Evolutionary conservation across 1,140 invertebrate genomes (phyloP).

Genomic region (Eulimnadia texana): DNA sequence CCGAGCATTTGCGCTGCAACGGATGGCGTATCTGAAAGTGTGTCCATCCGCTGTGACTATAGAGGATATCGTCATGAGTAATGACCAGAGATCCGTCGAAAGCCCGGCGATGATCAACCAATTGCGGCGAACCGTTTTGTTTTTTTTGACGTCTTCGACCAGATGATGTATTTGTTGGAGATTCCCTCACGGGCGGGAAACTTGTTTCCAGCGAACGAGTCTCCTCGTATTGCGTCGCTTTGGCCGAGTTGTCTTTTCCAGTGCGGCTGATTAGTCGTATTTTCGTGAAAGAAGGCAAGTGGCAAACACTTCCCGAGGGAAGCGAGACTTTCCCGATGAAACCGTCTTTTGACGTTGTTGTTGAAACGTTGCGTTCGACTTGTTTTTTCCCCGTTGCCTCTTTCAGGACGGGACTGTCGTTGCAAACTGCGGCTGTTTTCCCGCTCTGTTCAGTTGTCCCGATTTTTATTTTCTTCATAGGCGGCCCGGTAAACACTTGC

Average conservation of each 20-base stretch:
- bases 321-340: background rate
- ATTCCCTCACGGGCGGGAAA: background rate
- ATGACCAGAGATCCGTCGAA: conserved; percentile 1
- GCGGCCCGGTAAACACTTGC: too few species aligned
- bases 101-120: background rate
- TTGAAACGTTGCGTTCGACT: background rate
- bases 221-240: background rate
- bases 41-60: conserved; percentile 3
- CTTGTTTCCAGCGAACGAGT: background rate
- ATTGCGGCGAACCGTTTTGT: background rate
- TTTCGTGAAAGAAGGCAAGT: background rate
- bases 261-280: background rate
- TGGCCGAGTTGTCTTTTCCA: background rate
- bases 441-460: too few species aligned
- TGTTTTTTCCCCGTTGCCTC: background rate
- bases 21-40: conserved; percentile 4
- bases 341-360: background rate
- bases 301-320: background rate
- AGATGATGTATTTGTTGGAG: background rate
- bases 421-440: too few species aligned
- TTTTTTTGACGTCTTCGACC: background rate
- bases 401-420: too few species aligned
- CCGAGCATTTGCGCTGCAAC: background rate
- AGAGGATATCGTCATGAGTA: conserved; percentile 1
- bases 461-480: too few species aligned